Percentiles rank a stretch among this genome's conserved stretches.
phyloP scores from a whole-genome alignment of 2,888 invertebrate species.

The Imbricaverruca yamaguchii region DNA sequence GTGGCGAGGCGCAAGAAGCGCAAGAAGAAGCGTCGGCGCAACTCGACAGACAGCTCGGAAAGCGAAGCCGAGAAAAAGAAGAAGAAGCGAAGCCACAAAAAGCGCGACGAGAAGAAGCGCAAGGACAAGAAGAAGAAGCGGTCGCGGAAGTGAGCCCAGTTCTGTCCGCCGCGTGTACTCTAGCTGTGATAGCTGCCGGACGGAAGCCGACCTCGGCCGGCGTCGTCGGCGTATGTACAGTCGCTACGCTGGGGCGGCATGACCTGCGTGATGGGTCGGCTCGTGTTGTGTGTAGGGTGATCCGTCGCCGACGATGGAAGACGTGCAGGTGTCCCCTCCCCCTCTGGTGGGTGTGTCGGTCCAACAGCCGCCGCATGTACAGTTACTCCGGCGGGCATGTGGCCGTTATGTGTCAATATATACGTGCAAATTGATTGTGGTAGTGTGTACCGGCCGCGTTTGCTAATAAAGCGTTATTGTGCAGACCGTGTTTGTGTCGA shows the following conservation, averaged over 20 bases:
- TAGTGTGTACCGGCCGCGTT: no score
- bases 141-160: conserved; percentile 4
- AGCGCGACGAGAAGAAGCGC: conserved; percentile 16
- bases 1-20: background rate
- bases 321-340: no score
- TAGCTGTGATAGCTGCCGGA: conserved; percentile 1
- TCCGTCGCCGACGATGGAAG: no score
- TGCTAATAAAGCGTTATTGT: no score
- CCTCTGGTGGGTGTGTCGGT: no score
- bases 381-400: no score
- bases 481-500: no score
- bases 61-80: background rate
- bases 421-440: no score
- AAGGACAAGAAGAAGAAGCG: conserved; percentile 23
- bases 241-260: background rate
- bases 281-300: no score
- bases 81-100: conserved; percentile 6
- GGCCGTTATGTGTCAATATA: no score
- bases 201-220: background rate
- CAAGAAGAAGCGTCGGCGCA: background rate
- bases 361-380: no score
- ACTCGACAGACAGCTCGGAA: background rate
- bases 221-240: background rate
- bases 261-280: background rate
- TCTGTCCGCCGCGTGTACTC: background rate